These are phyloP conservation scores for Flabesymbios commensalis DNA, from an alignment of 2,888 invertebrate genomes.

Conservation along the genomic window DNA sequence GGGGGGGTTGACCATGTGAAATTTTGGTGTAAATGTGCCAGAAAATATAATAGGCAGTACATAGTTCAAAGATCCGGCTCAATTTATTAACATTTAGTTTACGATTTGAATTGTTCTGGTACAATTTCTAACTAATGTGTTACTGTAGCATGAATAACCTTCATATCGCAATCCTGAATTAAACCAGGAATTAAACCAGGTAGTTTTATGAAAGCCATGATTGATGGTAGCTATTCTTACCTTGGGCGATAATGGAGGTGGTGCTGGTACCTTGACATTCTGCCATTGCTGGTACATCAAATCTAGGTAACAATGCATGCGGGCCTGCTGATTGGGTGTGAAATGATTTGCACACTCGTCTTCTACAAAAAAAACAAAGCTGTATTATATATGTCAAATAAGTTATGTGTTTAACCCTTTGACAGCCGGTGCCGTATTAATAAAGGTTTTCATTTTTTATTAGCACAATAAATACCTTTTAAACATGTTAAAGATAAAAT, in stretches of 20 bases:
- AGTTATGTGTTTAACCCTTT: not conserved
- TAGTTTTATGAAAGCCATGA: too few relatives aligned
- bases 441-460: not conserved
- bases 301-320: constrained; percentile 61
- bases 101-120: too few relatives aligned
- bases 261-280: constrained; percentile 36
- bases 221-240: too few relatives aligned
- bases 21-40: too few relatives aligned
- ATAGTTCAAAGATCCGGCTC: too few relatives aligned
- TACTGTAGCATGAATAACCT: not conserved
- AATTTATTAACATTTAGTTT: too few relatives aligned
- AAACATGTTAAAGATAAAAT: not conserved
- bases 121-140: too few relatives aligned
- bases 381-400: not conserved
- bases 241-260: constrained; percentile 40
- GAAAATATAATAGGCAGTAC: too few relatives aligned
- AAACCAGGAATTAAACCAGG: too few relatives aligned
- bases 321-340: constrained; percentile 53
- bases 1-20: too few relatives aligned
- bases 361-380: constrained; percentile 34
- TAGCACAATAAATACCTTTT: not conserved
- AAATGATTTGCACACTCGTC: constrained; percentile 52
- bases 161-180: too few relatives aligned
- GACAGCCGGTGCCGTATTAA: not conserved
- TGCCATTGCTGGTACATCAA: constrained; percentile 48